These are phyloP conservation scores for Adineta ricciae DNA, from an alignment of 2,888 invertebrate genomes.

Conservation along the genomic window DNA sequence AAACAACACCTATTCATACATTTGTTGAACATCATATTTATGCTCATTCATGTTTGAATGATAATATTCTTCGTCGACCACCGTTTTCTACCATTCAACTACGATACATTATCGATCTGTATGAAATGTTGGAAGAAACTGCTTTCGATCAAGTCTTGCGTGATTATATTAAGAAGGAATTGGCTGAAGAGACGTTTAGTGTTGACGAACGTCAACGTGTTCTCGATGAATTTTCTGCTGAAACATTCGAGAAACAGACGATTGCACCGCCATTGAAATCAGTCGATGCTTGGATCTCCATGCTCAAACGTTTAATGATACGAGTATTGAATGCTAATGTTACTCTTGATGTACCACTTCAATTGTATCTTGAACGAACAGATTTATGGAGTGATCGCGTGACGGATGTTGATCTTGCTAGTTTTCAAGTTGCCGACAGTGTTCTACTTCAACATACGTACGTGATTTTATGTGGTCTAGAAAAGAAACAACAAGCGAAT, in stretches of 20 bases:
- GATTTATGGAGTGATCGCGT: background rate
- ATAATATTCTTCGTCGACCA: constrained; percentile 10
- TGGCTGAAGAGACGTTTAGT: background rate
- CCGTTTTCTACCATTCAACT: background rate
- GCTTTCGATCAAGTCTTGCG: constrained; percentile 11
- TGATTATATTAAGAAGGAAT: background rate
- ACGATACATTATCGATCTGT: background rate
- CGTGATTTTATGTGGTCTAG: background rate
- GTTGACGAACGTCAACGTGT: background rate
- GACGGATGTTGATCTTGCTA: background rate
- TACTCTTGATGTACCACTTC: background rate
- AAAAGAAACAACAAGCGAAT: background rate
- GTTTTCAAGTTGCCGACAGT: background rate
- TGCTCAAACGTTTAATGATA: background rate
- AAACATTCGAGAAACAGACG: background rate
- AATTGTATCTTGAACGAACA: constrained; percentile 12
- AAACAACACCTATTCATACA: background rate
- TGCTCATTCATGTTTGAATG: background rate
- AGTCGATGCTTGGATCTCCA: background rate
- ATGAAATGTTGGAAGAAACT: background rate
- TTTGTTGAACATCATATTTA: background rate
- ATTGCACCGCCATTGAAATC: background rate
- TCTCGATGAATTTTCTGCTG: background rate
- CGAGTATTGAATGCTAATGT: background rate
- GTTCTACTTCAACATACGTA: background rate